Evolutionary conservation across 2,797 vertebrate species (phyloP), one percentile per base, ranked within the genome.

Genomic region (Sebastes flavidus): DNA sequence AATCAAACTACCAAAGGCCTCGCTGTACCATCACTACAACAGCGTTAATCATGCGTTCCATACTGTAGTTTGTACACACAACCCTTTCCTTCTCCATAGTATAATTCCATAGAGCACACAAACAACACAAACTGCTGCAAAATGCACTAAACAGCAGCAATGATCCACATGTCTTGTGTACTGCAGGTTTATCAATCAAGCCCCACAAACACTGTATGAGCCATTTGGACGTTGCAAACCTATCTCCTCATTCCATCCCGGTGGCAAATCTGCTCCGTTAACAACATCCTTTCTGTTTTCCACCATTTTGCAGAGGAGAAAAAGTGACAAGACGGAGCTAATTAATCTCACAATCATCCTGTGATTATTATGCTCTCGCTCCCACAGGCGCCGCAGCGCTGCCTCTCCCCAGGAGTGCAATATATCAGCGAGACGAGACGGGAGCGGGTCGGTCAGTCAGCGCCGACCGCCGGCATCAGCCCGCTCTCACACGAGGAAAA

Each of bases 261-360:
- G 74, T 75, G 61, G 80, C 83, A 81, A 79, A 80, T 87, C 81
- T 72, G 76, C 67, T 74, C 80, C n/a, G 83, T 77, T 72, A 78
- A 90, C 88, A 86, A 75, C 88, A 82, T 82, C 82, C 76, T 79
- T 42, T 42, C 38, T 81, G 80, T 88, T 83, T 88, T 70, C 70
- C 77, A 69, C 72, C 79, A 55, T 93, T 86, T 92, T 88, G 69
- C 70, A 38, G 72, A 14, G 29, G 69, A 86, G 83, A 89, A 77
- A 87, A 87, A 91, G 84, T 80, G 92, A 91, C 86, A 87, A 88
- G 88, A 91, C 72, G 4, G 34, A 93, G 90, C 90, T 94, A 96
- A 96, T 96, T 95, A 95, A 95, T 95, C 93, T 90, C 91, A 88
- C 91, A 92, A 94, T 95, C 91, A 94, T 93, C 89, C 90, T 85